Conservation (phyloP, 2,113 vertebrate species). For the Cynocephalus volans region DNA sequence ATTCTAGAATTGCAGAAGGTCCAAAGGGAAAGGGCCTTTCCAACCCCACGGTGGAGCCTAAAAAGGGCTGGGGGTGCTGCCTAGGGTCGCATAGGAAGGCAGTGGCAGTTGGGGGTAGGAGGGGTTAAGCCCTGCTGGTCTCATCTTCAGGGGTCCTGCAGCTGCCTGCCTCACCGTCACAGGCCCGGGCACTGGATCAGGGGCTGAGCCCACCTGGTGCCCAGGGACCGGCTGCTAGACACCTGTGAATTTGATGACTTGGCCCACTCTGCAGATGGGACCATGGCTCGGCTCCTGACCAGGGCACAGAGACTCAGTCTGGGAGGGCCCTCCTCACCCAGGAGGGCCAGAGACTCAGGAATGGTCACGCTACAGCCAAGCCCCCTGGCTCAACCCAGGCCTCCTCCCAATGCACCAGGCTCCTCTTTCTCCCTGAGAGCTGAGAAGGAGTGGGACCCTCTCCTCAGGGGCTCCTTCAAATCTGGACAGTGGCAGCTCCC, state of each 20-base stretch:
- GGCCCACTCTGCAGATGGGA: background rate
- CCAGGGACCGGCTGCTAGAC: background rate
- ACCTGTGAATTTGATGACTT: fast-evolving
- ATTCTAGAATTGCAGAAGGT: background rate
- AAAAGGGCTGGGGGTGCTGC: background rate
- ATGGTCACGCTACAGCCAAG: background rate
- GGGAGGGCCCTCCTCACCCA: background rate
- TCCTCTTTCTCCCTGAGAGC: background rate
- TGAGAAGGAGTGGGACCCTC: background rate
- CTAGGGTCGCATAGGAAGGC: background rate
- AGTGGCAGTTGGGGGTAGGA: background rate
- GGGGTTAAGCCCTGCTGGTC: background rate
- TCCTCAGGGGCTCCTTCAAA: background rate
- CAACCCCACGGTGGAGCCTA: background rate
- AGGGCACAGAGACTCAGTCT: background rate
- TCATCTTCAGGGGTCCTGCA: background rate
- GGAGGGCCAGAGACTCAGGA: background rate
- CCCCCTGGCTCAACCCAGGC: background rate
- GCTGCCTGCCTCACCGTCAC: background rate
- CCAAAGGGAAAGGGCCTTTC: background rate
- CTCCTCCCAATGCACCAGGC: background rate
- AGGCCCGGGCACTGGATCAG: background rate
- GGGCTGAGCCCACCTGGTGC: background rate
- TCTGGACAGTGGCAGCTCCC: background rate
- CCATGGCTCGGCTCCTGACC: background rate